These are phyloP conservation scores for Camponotus fellah DNA, from an alignment of 2,888 invertebrate species.

Conservation along the genomic window DNA sequence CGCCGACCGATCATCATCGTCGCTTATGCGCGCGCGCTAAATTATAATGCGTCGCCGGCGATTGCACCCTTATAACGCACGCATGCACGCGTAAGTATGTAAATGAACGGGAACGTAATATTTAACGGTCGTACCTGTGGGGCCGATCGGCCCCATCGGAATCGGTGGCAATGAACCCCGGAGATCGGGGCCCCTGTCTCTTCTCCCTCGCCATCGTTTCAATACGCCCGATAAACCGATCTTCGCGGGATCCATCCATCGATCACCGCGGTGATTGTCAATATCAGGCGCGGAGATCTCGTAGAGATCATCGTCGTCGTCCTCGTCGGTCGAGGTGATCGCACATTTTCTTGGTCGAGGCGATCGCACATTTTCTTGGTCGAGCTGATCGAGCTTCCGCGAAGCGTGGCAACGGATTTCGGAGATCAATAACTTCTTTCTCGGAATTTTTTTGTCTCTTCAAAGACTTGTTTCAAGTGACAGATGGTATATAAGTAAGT, in stretches of 20 bases:
- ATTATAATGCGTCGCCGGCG: slow-evolving; percentile 46
- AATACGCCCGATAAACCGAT: slow-evolving; percentile 11
- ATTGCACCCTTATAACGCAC: slow-evolving; percentile 17
- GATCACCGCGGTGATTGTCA: slow-evolving; percentile 34
- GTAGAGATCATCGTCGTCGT: not conserved
- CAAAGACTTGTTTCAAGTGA: not conserved
- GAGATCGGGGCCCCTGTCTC: slow-evolving; percentile 7
- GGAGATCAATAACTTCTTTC: not conserved
- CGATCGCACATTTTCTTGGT: no score
- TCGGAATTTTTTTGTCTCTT: not conserved
- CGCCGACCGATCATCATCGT: slow-evolving; percentile 18
- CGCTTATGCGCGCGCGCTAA: slow-evolving; percentile 26
- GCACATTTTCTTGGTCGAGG: not conserved
- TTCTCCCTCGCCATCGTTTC: slow-evolving; percentile 1
- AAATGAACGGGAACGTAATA: slow-evolving; percentile 49
- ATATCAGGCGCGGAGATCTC: slow-evolving; percentile 20
- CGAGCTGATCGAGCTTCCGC: no score
- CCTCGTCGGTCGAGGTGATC: not conserved
- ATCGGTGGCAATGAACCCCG: slow-evolving; percentile 64
- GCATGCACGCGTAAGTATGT: slow-evolving; percentile 45
- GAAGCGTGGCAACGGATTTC: slow-evolving; percentile 16
- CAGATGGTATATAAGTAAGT: not conserved
- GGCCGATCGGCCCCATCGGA: slow-evolving; percentile 26
- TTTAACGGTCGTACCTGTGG: slow-evolving; percentile 48
- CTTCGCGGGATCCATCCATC: slow-evolving; percentile 34